A percentile compares a stretch with the other conserved stretches of the same genome.
Evolutionary conservation across 2,888 invertebrate genomes (phyloP).

Genomic region (Ferdinandea cuprea): DNA sequence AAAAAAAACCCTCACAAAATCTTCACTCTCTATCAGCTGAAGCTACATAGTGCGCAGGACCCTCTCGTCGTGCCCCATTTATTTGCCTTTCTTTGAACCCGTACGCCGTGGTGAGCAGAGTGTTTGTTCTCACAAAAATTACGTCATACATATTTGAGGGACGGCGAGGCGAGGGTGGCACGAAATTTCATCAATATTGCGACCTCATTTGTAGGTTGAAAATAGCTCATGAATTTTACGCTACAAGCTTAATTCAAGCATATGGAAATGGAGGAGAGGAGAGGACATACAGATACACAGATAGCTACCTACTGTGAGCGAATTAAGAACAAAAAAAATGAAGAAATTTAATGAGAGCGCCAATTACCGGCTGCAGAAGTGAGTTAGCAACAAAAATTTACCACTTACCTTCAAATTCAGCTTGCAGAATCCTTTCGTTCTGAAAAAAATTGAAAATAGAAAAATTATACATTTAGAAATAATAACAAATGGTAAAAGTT

Average conservation of each 20-base stretch:
- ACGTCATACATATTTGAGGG: slow-evolving; percentile 38
- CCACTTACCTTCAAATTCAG: too few relatives aligned
- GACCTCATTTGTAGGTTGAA: slow-evolving; percentile 27
- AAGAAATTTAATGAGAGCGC: background rate
- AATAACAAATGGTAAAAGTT: too few relatives aligned
- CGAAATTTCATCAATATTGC: slow-evolving; percentile 25
- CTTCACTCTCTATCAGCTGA: background rate
- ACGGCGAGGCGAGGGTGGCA: too few relatives aligned
- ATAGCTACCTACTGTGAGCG: too few relatives aligned
- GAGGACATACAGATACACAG: background rate
- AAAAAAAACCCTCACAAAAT: background rate
- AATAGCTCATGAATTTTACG: slow-evolving; percentile 6
- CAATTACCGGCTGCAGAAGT: background rate
- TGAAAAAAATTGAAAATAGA: too few relatives aligned
- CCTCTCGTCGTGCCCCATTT: slow-evolving; percentile 54
- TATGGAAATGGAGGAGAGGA: background rate
- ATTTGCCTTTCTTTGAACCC: slow-evolving; percentile 8
- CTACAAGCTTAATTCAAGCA: background rate
- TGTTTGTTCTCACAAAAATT: slow-evolving; percentile 17
- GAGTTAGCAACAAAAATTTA: background rate
- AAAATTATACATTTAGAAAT: too few relatives aligned
- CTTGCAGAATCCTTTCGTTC: too few relatives aligned
- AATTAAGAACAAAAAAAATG: background rate
- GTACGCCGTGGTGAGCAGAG: background rate
- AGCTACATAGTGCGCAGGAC: slow-evolving; percentile 39